These are phyloP conservation scores for Pteronura brasiliensis DNA, from an alignment of 2,113 vertebrate species.

Conservation along the genomic window DNA sequence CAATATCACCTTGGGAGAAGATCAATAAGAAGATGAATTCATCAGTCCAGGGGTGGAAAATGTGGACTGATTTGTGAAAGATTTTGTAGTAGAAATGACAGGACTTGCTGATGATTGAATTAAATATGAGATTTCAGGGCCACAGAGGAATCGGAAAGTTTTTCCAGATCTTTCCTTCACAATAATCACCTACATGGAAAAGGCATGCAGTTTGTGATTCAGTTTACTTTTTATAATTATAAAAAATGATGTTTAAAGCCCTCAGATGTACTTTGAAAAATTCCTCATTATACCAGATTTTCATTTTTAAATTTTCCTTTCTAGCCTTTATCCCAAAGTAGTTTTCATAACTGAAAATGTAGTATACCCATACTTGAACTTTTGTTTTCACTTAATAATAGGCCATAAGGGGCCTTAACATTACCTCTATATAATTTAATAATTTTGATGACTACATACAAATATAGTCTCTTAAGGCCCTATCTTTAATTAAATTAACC, in stretches of 20 bases:
- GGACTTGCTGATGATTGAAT: neutral
- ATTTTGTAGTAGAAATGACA: neutral
- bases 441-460: neutral
- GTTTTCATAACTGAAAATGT: neutral
- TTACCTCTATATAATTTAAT: neutral
- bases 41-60: neutral
- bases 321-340: neutral
- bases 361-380: neutral
- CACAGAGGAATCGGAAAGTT: neutral
- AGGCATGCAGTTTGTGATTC: neutral
- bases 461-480: neutral
- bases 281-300: neutral
- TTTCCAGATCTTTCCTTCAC: neutral
- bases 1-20: constrained; percentile 84
- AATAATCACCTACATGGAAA: neutral
- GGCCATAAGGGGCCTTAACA: neutral
- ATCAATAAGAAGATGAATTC: neutral
- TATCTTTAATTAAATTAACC: neutral
- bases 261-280: neutral
- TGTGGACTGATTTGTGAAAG: neutral
- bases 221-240: neutral
- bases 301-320: neutral
- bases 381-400: constrained; percentile 12
- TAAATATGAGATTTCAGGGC: neutral
- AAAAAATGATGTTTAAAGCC: neutral